Conservation (phyloP, 2,113 vertebrate genomes). For the Coptodon bakossiorum region DNA sequence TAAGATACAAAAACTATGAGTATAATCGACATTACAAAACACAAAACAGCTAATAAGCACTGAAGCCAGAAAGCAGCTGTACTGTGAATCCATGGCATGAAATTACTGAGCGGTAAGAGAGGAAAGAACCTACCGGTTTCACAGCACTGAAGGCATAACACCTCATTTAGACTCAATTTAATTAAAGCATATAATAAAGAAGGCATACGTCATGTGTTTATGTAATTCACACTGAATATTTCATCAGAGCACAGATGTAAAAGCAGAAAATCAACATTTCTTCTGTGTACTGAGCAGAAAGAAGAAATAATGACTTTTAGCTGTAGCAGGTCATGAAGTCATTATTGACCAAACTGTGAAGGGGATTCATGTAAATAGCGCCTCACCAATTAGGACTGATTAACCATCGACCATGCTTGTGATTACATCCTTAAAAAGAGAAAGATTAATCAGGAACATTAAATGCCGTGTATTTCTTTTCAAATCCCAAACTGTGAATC, state of each 20-base stretch:
- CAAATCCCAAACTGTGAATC: background rate
- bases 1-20: background rate
- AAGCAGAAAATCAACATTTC: background rate
- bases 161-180: background rate
- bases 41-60: background rate
- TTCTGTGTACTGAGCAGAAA: background rate
- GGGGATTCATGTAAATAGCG: background rate
- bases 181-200: background rate
- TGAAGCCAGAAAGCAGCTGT: background rate
- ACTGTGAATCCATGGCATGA: background rate
- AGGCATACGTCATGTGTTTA: background rate
- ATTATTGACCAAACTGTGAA: background rate
- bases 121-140: background rate
- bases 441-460: background rate
- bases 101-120: background rate
- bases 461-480: background rate
- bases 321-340: background rate
- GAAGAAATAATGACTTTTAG: background rate
- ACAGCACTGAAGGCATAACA: background rate
- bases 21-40: background rate
- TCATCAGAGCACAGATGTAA: background rate
- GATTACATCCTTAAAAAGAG: background rate
- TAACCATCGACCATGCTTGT: background rate
- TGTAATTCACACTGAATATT: background rate
- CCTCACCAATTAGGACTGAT: background rate